phyloP scores from a whole-genome alignment of 2,113 vertebrate genomes.

The Halcyon malimbica region DNA sequence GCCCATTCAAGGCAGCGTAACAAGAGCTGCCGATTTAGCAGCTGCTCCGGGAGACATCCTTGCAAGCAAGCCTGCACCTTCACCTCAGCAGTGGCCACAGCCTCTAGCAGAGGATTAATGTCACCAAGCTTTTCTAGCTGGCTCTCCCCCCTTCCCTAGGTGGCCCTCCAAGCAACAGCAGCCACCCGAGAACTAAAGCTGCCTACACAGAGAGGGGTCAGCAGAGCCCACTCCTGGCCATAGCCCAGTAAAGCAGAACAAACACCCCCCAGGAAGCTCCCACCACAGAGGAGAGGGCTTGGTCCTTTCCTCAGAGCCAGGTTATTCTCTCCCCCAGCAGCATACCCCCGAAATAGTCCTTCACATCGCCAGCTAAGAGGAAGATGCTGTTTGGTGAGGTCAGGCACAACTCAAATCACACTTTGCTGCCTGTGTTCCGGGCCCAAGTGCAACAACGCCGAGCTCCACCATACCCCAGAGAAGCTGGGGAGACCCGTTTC shows the following conservation, averaged over 20 bases:
- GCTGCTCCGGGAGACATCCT: background rate
- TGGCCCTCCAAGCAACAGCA: background rate
- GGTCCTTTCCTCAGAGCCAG: background rate
- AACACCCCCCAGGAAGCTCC: background rate
- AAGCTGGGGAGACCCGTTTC: fast-evolving
- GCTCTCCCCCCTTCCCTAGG: background rate
- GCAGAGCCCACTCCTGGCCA: background rate
- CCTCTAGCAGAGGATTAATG: fast-evolving
- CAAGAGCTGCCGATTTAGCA: background rate
- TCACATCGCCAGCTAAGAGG: background rate
- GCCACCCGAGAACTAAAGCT: background rate
- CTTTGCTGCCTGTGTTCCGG: background rate
- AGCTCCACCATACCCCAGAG: fast-evolving
- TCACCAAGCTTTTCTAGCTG: background rate
- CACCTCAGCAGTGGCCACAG: background rate
- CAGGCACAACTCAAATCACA: background rate
- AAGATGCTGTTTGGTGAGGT: background rate
- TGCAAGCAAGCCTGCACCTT: background rate
- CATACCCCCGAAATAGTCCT: fast-evolving
- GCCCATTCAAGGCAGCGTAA: fast-evolving
- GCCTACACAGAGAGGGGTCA: too few relatives aligned
- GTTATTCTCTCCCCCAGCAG: background rate
- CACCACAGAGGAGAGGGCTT: fast-evolving
- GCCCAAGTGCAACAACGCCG: fast-evolving
- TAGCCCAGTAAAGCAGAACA: background rate